Base-by-base conservation (phyloP, 1,140 invertebrate species). In the Camponotus vicinus region DNA sequence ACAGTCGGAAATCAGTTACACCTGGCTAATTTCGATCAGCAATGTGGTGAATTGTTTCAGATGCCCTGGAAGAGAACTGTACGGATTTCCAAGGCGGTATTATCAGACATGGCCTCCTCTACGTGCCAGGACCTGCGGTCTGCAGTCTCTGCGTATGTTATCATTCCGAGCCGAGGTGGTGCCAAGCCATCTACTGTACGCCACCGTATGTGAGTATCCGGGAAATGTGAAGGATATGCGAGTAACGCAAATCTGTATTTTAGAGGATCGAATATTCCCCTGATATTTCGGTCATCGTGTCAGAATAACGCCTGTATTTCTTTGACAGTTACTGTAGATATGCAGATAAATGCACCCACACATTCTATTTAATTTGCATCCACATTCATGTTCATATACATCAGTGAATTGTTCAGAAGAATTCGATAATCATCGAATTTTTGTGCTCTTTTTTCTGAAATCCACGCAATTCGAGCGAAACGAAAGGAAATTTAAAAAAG, bases 61-160 rank as follows among this genome's bases (percentile, higher is more conserved):
- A 94, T 93, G 96, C 95, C 86, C 92, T 97, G 85, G 96, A 97
- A 92, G 97, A 98, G 93, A 97, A 97, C 91, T 98, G 97, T 92
- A 97, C 96, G 64, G 97, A 98, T 94, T 98, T 98, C 95, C 97
- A 98, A 94, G 97, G 97, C 32, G 96, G 96, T 86, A 96, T 96
- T 5, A 96, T 98, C 13, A 96, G 95, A 40, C 97, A 98, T 94
- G 98, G 98, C 18, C 95, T 97, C 73, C 95, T 97, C 6, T 98
- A 98, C 94, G 97, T 98, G 37, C 98, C 98, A 18, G 97, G 98
- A 40, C 97, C 97, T 2, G 97, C 98, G 32, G 97, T 97, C n/a
- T 98, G 98, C 93, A 97, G 97, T 63, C 96, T 97, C 80, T 98
- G 98, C 93, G 97, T 97, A 21, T 98, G 98, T 95, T 97, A 98